Base-by-base conservation (phyloP, 2,113 vertebrate species). In the Aldabrachelys gigantea region DNA sequence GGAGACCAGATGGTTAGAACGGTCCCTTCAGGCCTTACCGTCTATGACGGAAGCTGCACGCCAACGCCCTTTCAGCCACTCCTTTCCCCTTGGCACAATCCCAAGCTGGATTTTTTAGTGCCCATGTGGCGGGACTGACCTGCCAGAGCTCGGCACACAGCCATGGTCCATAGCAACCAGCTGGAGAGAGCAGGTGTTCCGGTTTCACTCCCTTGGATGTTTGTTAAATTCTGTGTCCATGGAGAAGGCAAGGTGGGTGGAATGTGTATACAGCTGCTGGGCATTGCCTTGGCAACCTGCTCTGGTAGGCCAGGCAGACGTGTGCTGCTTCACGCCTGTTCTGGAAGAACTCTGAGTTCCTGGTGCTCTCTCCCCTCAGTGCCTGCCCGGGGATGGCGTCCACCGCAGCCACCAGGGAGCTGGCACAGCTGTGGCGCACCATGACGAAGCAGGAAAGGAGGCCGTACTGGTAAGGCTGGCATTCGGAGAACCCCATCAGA, bases 401-500 rank as follows among this genome's bases (percentile, higher is more conserved):
- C 85, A 98, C 98, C 0, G 87, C 88, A 2, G 98, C 98, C 82
- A 98, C 98, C 76, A 97, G 96, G 82, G 97, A 97, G 50, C 90
- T 98, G 89, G 98, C 98, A 52, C 97, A 98, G 4, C 95, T 98
- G 57, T 98, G 98, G 98, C 97, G 96, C 8, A 12, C 57, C 53
- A 98, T 98, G 98, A 97, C 97, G 5, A 81, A 79, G 56, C 90
- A 95, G 54, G 98, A 98, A 53, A 95, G 96, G 47, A 97, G 69
- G n/a, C 98, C 98, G 0, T 98, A 98, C n/a, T 97, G 98, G 98
- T 98, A 93, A 95, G 98, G 84, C 10, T 9, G 31, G 78, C 8
- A 14, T n/a, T n/a, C 2, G 35, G 65, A 69, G 19, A n/a, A n/a
- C 35, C 65, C 35, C 19, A 1, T 38, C 65, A 22, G 65, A 38